These are phyloP conservation scores for Haplochromis burtoni DNA, from an alignment of 2,113 vertebrate species.

Conservation along the genomic window DNA sequence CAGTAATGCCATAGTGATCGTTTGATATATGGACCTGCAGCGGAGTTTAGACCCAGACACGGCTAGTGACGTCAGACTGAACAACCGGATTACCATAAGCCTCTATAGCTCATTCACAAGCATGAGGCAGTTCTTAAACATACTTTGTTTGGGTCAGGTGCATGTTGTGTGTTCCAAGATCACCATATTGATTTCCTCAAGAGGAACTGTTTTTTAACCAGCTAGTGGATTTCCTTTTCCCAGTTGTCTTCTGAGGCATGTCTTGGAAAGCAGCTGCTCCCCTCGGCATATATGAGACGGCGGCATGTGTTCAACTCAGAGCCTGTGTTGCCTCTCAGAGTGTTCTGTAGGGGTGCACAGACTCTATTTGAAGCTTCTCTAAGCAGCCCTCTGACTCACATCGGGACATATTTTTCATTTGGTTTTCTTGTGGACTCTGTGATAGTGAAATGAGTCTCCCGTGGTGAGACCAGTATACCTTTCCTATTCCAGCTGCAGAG, in stretches of 20 bases:
- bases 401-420: neutral
- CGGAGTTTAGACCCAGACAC: no score
- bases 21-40: no score
- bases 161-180: neutral
- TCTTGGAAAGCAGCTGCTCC: neutral
- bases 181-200: fast-evolving
- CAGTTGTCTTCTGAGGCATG: neutral
- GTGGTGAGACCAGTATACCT: fast-evolving
- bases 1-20: no score
- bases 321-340: neutral
- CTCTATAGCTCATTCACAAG: neutral
- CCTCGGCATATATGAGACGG: fast-evolving
- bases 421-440: neutral
- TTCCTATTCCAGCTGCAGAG: neutral
- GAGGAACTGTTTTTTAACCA: neutral
- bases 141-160: neutral
- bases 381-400: neutral
- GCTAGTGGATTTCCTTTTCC: neutral
- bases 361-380: neutral
- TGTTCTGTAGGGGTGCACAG: neutral
- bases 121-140: neutral
- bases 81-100: no score
- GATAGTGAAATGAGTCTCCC: neutral
- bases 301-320: neutral
- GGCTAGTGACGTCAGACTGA: no score